Conservation (phyloP, 2,797 vertebrate species). For the Helarctos malayanus region DNA sequence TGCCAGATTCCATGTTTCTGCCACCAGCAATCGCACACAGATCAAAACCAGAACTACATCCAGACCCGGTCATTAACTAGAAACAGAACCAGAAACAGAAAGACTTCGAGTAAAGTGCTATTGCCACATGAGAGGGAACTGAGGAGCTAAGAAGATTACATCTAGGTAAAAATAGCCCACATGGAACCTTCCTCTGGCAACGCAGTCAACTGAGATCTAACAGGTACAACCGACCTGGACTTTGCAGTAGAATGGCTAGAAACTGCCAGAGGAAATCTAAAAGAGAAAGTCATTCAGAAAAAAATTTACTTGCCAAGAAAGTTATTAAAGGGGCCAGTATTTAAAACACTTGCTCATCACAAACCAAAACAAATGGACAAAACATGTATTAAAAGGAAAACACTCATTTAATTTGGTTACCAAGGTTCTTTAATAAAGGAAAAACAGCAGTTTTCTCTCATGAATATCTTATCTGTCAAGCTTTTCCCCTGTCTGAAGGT, state of each 20-base stretch:
- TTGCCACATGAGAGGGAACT: background rate
- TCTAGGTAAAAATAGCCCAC: background rate
- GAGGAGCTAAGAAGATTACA: background rate
- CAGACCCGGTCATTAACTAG: background rate
- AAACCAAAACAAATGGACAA: slow-evolving; percentile 1
- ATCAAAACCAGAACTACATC: slow-evolving; percentile 37
- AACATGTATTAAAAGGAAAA: slow-evolving; percentile 12
- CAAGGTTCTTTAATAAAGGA: background rate
- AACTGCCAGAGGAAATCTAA: background rate
- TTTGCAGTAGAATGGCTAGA: background rate
- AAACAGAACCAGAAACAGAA: background rate
- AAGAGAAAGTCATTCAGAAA: background rate
- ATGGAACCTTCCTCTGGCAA: background rate
- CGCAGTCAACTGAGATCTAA: background rate
- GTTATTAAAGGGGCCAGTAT: background rate
- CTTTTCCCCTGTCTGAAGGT: background rate
- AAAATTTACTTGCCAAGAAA: background rate
- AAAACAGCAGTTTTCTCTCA: background rate
- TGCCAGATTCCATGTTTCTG: background rate
- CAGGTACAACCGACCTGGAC: background rate
- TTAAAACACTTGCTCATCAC: background rate
- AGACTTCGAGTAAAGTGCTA: background rate
- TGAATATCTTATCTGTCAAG: background rate
- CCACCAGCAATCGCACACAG: background rate
- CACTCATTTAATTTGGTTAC: background rate